A percentile compares a stretch with the other conserved stretches of the same genome.
Evolutionary conservation across 2,113 vertebrate species (phyloP).

Genomic region (Recurvirostra avosetta): DNA sequence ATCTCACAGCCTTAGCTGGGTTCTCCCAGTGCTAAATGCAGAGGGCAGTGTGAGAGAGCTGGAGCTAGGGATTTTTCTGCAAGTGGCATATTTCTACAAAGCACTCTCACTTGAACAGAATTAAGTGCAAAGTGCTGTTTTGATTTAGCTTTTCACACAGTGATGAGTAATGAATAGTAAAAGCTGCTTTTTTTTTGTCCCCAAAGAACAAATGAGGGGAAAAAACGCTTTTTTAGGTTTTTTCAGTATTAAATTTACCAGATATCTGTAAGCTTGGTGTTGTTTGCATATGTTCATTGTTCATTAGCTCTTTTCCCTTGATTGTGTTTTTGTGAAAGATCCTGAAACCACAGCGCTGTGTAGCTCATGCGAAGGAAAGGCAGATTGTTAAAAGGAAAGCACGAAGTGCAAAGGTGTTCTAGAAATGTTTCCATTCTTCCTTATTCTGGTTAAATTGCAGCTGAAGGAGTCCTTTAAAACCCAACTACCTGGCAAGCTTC

Average conservation of each 20-base stretch:
- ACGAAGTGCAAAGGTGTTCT: neutral
- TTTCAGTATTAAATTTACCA: neutral
- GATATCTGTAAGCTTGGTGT: neutral
- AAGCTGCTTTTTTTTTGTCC: neutral
- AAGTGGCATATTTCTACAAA: neutral
- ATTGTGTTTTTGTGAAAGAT: neutral
- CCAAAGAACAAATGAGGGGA: neutral
- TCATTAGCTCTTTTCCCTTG: neutral
- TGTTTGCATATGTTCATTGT: neutral
- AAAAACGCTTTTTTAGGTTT: neutral
- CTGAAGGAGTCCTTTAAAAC: neutral
- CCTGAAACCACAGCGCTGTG: accelerated
- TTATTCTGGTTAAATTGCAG: neutral
- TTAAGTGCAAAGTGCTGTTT: neutral
- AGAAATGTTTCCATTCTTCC: neutral
- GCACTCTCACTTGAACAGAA: neutral
- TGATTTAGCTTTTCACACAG: neutral
- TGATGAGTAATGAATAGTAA: neutral
- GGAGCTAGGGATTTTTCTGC: neutral
- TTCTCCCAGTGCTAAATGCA: neutral
- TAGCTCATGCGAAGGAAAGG: accelerated
- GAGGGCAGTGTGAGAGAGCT: neutral
- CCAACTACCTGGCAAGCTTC: neutral
- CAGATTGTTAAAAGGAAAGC: neutral
- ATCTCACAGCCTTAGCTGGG: neutral